Percentiles rank a stretch among this genome's conserved stretches.
phyloP scores from a whole-genome alignment of 2,888 invertebrate genomes.

The Ormia ochracea region DNA sequence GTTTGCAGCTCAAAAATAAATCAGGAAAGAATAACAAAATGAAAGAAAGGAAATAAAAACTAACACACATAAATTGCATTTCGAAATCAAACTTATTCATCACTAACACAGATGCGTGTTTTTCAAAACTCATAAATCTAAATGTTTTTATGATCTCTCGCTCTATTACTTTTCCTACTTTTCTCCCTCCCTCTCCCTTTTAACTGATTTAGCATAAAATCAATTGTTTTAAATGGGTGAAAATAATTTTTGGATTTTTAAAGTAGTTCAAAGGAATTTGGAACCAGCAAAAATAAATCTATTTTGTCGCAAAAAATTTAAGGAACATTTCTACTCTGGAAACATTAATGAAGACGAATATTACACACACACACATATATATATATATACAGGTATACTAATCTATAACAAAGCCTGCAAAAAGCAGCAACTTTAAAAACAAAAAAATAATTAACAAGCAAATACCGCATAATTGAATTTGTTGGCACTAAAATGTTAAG shows the following conservation, averaged over 20 bases:
- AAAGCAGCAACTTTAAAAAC: too few species aligned
- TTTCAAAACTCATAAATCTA: conserved; percentile 39
- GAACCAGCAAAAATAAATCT: conserved; percentile 40
- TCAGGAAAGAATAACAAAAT: neutral
- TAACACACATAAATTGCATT: conserved; percentile 53
- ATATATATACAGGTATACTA: neutral
- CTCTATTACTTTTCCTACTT: too few species aligned
- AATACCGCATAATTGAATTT: conserved; percentile 28
- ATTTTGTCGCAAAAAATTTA: conserved; percentile 33
- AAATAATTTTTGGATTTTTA: conserved; percentile 26
- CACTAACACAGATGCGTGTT: conserved; percentile 46
- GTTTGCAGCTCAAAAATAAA: conserved; percentile 20
- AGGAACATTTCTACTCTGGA: conserved; percentile 7
- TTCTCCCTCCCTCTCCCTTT: neutral
- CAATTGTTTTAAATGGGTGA: neutral
- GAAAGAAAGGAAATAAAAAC: conserved; percentile 29
- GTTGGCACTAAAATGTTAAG: neutral
- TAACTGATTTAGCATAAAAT: neutral
- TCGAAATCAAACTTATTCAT: conserved; percentile 56
- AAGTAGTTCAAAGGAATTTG: conserved; percentile 46
- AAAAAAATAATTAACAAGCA: neutral
- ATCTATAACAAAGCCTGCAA: neutral
- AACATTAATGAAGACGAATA: neutral
- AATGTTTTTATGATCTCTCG: conserved; percentile 9
- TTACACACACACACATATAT: neutral